Percentiles rank a stretch among this genome's conserved stretches.
Evolutionary conservation across 2,113 vertebrate species (phyloP).

Genomic region (Notarius quadriscutis): DNA sequence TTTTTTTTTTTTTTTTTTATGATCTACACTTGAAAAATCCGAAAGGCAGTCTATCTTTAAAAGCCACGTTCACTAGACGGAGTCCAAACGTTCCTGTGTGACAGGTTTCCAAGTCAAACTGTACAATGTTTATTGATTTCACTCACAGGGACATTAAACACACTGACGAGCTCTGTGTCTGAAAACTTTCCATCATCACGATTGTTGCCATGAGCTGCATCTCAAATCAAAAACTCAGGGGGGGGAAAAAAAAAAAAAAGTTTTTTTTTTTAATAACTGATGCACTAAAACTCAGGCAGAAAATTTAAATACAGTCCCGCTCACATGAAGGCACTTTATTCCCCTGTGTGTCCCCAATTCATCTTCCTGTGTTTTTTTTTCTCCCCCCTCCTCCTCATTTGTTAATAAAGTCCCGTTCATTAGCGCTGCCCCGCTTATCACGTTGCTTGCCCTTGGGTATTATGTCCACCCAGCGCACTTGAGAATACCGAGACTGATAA

Average conservation of each 20-base stretch:
- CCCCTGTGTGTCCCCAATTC: background rate
- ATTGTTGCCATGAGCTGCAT: background rate
- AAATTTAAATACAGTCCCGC: background rate
- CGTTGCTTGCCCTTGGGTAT: background rate
- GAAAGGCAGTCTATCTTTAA: background rate
- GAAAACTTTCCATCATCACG: background rate
- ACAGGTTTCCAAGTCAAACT: background rate
- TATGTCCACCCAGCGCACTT: background rate
- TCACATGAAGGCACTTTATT: background rate
- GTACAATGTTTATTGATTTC: background rate
- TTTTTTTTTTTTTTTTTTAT: no score
- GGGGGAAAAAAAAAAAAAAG: no score
- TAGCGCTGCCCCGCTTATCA: background rate
- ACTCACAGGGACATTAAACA: background rate
- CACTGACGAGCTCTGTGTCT: background rate
- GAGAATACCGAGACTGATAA: background rate
- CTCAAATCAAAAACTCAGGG: no score
- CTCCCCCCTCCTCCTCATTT: background rate
- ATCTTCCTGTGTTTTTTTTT: background rate
- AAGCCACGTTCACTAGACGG: background rate
- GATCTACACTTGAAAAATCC: no score
- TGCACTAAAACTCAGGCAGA: background rate
- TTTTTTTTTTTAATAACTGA: no score
- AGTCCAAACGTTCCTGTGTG: background rate
- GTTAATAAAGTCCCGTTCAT: slow-evolving; percentile 24